Percentiles rank a stretch among this genome's conserved stretches.
Evolutionary conservation across 2,888 invertebrate species (phyloP).

Genomic region (Trichopria drosophilae): DNA sequence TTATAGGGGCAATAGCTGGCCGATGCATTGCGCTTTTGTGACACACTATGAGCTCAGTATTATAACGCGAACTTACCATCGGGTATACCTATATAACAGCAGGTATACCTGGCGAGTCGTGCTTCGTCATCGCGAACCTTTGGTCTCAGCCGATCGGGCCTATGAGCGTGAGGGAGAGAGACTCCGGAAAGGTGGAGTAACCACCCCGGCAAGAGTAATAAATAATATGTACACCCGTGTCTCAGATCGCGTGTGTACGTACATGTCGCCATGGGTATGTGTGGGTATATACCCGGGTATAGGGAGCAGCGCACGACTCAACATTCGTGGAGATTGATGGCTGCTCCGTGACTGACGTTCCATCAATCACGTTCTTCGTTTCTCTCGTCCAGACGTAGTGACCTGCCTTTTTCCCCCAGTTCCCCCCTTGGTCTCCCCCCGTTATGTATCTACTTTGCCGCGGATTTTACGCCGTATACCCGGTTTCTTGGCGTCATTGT

Average conservation of each 20-base stretch:
- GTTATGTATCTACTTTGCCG: background rate
- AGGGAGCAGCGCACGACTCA: slow-evolving; percentile 32
- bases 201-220: slow-evolving; percentile 38
- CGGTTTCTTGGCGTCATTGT: slow-evolving; percentile 27
- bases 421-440: background rate
- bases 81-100: slow-evolving; percentile 6
- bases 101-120: slow-evolving; percentile 24
- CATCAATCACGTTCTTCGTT: slow-evolving; percentile 53
- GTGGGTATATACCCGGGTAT: slow-evolving; percentile 52
- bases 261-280: slow-evolving; percentile 14
- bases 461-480: slow-evolving; percentile 7
- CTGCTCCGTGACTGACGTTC: slow-evolving; percentile 57
- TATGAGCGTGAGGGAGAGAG: slow-evolving; percentile 5
- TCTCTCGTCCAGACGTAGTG: slow-evolving; percentile 15
- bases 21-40: slow-evolving; percentile 13
- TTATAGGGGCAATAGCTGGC: slow-evolving; percentile 33
- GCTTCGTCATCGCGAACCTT: slow-evolving; percentile 49
- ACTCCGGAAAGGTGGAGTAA: slow-evolving; percentile 11
- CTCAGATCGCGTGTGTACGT: slow-evolving; percentile 1
- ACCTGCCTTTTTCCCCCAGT: slow-evolving; percentile 5
- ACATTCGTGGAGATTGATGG: slow-evolving; percentile 54
- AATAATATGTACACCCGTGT: slow-evolving; percentile 27
- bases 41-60: slow-evolving; percentile 12
- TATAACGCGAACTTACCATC: slow-evolving; percentile 8
- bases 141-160: slow-evolving; percentile 40